These are phyloP conservation scores for Rhorus exstirpatorius DNA, from an alignment of 2,888 invertebrate species.

Conservation along the genomic window DNA sequence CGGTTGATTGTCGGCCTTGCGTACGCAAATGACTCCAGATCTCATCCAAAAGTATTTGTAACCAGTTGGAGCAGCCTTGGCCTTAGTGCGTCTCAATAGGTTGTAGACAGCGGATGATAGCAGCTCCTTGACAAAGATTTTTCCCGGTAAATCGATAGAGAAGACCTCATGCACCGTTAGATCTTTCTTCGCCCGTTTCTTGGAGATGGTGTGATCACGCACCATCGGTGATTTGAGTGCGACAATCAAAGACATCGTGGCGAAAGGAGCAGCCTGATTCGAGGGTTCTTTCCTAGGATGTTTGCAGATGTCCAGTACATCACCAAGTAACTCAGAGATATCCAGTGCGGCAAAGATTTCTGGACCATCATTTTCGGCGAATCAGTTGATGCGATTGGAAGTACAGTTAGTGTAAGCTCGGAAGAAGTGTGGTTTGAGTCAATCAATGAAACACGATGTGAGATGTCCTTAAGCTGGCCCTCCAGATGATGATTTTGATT, in stretches of 20 bases:
- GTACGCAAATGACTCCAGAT: constrained; percentile 1
- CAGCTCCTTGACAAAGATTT: constrained; percentile 28
- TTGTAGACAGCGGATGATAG: constrained; percentile 13
- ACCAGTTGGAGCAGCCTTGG: background rate
- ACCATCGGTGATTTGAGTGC: constrained; percentile 1
- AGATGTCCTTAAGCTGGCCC: background rate
- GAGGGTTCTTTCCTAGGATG: background rate
- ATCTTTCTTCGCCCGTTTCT: constrained; percentile 15
- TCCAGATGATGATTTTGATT: background rate
- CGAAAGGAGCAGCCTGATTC: background rate
- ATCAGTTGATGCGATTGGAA: background rate
- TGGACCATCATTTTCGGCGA: background rate
- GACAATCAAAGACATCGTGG: background rate
- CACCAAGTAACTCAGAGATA: background rate
- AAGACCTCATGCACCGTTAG: background rate
- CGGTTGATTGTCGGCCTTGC: background rate
- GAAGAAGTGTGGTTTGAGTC: background rate
- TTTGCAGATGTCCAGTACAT: background rate
- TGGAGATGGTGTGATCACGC: background rate
- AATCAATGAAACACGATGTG: background rate
- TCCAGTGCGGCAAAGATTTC: background rate
- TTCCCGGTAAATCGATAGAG: background rate
- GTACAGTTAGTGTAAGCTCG: background rate
- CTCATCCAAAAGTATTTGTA: constrained; percentile 40
- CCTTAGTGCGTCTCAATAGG: constrained; percentile 6